A percentile compares a stretch with the other conserved stretches of the same genome.
Evolutionary conservation across 2,888 invertebrate species (phyloP).

Genomic region (Rhimphoctona megacephalus): DNA sequence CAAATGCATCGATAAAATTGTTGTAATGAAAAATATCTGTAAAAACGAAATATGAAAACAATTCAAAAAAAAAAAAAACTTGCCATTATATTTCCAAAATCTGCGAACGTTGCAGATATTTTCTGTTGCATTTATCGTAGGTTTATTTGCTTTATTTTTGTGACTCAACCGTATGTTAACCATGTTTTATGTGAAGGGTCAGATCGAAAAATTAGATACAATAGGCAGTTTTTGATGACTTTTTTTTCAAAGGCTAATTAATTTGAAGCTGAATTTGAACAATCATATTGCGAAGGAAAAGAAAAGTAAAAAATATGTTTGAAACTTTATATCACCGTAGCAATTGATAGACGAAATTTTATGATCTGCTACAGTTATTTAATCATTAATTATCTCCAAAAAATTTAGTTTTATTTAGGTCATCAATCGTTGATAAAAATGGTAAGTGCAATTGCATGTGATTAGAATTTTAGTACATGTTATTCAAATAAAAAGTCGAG

Average conservation of each 20-base stretch:
- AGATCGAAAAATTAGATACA: background rate
- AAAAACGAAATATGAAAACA: background rate
- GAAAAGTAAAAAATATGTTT: background rate
- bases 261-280: background rate
- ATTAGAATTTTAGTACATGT: background rate
- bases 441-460: background rate
- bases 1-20: background rate
- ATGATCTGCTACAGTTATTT: background rate
- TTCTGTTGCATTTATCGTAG: background rate
- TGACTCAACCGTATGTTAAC: conserved; percentile 6
- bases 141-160: background rate
- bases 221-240: background rate
- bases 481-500: background rate
- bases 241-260: background rate
- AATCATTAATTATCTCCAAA: too few relatives aligned
- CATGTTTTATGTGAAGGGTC: background rate
- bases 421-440: background rate
- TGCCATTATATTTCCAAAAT: background rate
- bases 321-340: background rate
- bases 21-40: background rate
- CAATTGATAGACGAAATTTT: background rate
- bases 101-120: background rate
- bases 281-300: background rate
- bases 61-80: background rate
- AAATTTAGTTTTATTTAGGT: background rate